Percentiles rank a stretch among this genome's conserved stretches.
Conservation (phyloP, 2,797 vertebrate species). For the Sebastes trivittatus region DNA sequence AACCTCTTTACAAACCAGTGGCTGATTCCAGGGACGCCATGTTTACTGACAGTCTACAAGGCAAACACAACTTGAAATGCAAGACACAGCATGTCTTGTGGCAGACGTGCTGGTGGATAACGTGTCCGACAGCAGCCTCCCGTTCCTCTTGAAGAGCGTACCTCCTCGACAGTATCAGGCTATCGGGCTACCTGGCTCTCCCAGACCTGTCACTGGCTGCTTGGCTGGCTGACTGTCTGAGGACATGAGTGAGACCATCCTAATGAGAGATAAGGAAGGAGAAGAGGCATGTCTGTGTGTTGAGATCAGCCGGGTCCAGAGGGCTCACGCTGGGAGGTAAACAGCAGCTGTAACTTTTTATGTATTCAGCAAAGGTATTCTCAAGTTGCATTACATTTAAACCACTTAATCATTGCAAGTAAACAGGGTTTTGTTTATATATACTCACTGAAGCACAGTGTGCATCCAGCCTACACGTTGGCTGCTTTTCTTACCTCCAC, state of each 20-base stretch:
- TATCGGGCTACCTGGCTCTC: constrained; percentile 13
- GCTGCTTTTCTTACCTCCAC: not conserved
- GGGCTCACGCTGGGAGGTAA: not conserved
- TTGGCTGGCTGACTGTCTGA: constrained; percentile 27
- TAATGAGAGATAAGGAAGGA: constrained; percentile 50
- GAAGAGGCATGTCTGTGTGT: not conserved
- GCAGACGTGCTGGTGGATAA: constrained; percentile 7
- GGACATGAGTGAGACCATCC: constrained; percentile 25
- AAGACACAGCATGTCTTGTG: not conserved
- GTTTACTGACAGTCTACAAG: constrained; percentile 10
- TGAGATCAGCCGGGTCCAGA: not conserved
- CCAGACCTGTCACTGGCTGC: constrained; percentile 29
- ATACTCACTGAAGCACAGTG: not conserved
- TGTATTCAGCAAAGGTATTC: not conserved
- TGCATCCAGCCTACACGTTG: not conserved
- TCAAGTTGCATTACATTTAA: not conserved
- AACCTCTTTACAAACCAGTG: not conserved
- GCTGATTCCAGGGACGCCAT: not conserved
- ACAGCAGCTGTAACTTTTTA: not conserved
- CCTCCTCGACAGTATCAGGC: constrained; percentile 4
- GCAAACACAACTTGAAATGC: not conserved
- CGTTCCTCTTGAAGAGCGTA: not conserved
- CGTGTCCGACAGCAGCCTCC: constrained; percentile 7
- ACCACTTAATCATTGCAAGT: not conserved
- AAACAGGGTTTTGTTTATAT: constrained; percentile 3